Evolutionary conservation across 2,888 invertebrate genomes (phyloP).

Genomic region (Caenorhabditis japonica): DNA sequence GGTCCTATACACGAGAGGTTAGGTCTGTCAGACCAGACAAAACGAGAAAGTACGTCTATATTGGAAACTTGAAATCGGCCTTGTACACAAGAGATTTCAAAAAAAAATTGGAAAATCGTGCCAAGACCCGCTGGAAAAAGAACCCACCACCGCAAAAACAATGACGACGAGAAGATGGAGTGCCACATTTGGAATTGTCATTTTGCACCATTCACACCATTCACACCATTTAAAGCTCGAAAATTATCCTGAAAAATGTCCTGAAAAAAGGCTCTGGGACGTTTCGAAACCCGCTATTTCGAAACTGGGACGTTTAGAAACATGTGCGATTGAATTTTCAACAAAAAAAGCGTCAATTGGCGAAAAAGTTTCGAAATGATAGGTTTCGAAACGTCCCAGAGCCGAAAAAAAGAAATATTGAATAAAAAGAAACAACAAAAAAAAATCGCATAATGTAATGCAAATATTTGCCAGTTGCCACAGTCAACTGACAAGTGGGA

Average conservation of each 20-base stretch:
- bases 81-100: no score
- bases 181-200: constrained; percentile 62
- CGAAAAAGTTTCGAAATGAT: no score
- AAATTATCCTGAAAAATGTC: constrained; percentile 2
- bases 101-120: no score
- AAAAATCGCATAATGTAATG: constrained; percentile 12
- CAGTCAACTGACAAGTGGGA: constrained; percentile 24
- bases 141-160: constrained; percentile 57
- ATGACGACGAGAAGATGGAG: constrained; percentile 57
- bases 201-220: constrained; percentile 1
- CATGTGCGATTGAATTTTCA: not conserved
- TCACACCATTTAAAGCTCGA: not conserved
- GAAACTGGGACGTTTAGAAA: no score
- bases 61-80: no score
- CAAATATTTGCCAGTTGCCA: constrained; percentile 32
- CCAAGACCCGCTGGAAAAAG: no score
- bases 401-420: constrained; percentile 2
- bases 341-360: not conserved
- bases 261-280: no score
- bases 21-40: no score
- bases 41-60: no score
- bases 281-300: no score
- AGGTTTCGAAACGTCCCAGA: no score
- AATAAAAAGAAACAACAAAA: not conserved
- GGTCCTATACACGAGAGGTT: no score